phyloP scores from a whole-genome alignment of 1,140 invertebrate genomes.

The Anastrepha ludens region DNA sequence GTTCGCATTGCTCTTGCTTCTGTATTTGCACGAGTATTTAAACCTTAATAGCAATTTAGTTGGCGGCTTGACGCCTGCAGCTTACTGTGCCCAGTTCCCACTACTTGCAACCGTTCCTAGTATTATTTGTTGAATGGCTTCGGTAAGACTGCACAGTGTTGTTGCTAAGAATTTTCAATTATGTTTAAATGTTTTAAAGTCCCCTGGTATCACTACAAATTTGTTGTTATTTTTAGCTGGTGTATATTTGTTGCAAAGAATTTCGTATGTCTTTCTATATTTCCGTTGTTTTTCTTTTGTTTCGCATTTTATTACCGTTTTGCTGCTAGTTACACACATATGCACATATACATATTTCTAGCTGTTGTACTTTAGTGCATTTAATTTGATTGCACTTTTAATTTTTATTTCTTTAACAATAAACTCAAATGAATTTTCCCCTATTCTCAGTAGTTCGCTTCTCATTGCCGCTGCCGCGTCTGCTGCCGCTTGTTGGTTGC shows the following conservation, averaged over 20 bases:
- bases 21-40: neutral
- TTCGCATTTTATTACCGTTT: neutral
- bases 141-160: neutral
- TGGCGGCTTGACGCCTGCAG: neutral
- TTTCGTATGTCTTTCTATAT: neutral
- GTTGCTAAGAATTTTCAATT: constrained; percentile 27
- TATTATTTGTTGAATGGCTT: too few relatives aligned
- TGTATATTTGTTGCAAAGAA: neutral
- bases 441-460: neutral
- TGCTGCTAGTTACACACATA: neutral
- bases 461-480: neutral
- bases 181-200: constrained; percentile 12
- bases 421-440: constrained; percentile 32
- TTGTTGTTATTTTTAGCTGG: neutral
- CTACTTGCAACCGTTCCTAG: neutral
- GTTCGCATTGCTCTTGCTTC: neutral
- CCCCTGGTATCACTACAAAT: neutral
- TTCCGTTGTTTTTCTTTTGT: neutral
- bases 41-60: neutral
- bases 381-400: constrained; percentile 49
- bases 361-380: constrained; percentile 12
- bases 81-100: neutral
- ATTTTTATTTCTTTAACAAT: constrained; percentile 50
- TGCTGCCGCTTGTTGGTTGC: neutral
- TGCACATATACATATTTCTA: neutral